Percentiles rank a stretch among this genome's conserved stretches.
phyloP scores from a whole-genome alignment of 1,140 invertebrate genomes.

The Diorhabda sublineata region DNA sequence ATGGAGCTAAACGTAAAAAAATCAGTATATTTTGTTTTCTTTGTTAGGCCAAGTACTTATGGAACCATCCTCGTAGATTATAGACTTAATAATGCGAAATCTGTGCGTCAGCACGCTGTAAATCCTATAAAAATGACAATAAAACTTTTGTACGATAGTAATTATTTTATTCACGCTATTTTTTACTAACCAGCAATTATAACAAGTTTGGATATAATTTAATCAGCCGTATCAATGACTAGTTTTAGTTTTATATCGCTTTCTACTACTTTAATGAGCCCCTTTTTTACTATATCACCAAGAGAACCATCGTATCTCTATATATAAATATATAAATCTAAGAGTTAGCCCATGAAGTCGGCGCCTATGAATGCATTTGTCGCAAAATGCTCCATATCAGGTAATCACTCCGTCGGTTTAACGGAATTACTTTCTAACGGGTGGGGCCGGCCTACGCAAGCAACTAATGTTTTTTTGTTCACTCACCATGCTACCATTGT shows the following conservation, averaged over 20 bases:
- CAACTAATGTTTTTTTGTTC: slow-evolving; percentile 18
- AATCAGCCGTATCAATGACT: not conserved
- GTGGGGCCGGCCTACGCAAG: slow-evolving; percentile 34
- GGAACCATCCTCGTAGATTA: too few species aligned
- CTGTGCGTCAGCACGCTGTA: too few species aligned
- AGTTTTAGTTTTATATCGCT: not conserved
- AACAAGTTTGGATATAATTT: not conserved
- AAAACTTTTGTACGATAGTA: too few species aligned
- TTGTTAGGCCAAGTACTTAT: too few species aligned
- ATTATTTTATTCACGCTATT: too few species aligned
- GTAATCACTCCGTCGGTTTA: slow-evolving; percentile 18
- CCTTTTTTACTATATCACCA: not conserved
- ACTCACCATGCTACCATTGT: slow-evolving; percentile 31
- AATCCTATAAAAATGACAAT: too few species aligned
- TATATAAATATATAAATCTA: not conserved
- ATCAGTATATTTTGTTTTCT: too few species aligned
- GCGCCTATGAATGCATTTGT: slow-evolving; percentile 5
- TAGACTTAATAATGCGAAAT: too few species aligned
- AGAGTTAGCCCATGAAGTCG: not conserved
- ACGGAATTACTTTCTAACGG: slow-evolving; percentile 35
- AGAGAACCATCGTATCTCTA: not conserved
- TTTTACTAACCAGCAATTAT: not conserved
- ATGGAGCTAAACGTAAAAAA: too few species aligned
- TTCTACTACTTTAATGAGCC: not conserved
- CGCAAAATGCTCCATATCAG: slow-evolving; percentile 10